Base-by-base conservation (phyloP, 2,113 vertebrate species). In the Phylloscopus trochilus region DNA sequence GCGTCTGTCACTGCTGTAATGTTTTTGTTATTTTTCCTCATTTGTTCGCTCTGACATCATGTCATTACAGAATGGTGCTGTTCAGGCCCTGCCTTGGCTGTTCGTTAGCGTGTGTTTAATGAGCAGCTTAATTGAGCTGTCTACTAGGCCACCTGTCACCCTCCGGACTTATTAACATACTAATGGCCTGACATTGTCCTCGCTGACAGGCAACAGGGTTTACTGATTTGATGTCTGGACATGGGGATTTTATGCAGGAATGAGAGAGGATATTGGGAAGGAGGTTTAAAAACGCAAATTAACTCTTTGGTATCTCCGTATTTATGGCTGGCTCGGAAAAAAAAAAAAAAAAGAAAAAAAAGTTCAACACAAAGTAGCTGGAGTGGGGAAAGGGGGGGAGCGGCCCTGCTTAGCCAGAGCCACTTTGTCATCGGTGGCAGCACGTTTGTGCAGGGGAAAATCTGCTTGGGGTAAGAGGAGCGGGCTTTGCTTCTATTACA, bases 101-200 rank as follows among this genome's bases (percentile, higher is more conserved):
- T 99, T 99, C 99, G 99, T 99, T 99, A 99, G 99, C 99, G 98
- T 99, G 98, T 98, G 98, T 99, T 99, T 99, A 99, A 99, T 99
- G 99, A 99, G 99, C 98, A 98, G 98, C 99, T 99, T 99, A 99
- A 99, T 99, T 99, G 99, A 99, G 99, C 99, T 98, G 99, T 99
- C 99, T 99, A 98, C 98, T 97, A 96, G 98, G 98, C 99, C 99
- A 99, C 99, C 99, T 99, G 99, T 99, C 99, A 99, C 99, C 98
- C 99, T 97, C 95, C 98, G 97, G 98, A 98, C 99, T 99, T 99
- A 99, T 99, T 99, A 99, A 98, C 99, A 99, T 99, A 99, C 99
- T 99, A 99, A 99, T 99, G 99, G 98, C 98, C 97, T 97, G 98
- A 99, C 98, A 99, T 99, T 99, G 99, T 99, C 98, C 98, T 98